Base-by-base conservation (phyloP, 2,797 vertebrate genomes). In the Periophthalmus magnuspinnatus region DNA sequence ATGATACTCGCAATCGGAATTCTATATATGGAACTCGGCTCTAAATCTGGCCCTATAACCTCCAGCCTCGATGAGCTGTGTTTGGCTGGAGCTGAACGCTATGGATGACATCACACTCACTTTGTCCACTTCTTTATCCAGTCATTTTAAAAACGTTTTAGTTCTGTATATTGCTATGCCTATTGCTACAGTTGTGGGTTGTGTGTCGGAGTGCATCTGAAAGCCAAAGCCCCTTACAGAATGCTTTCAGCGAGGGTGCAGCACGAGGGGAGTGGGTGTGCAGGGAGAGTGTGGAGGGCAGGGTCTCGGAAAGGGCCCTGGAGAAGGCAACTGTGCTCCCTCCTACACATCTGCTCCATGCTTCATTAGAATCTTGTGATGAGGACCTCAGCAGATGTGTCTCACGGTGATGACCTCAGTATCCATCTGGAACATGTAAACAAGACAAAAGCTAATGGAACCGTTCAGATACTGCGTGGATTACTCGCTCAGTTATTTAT, bases 271-370 rank as follows among this genome's bases (percentile, higher is more conserved):
- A 57, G 24, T 24, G 55, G n/a, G 48, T 52, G 48, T 52, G 48
- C 2, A 13, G 54, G 9, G n/a, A 21, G 21, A 8, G 0, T 24
- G 52, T 10, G 54, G 22, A 56, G 54, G 22, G 14, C 5, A 4
- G n/a, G 21, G n/a, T 9, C 17, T 50, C 48, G 1, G n/a, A 21
- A 54, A 11, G 52, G 52, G n/a, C 21, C n/a, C 60, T 24, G 28
- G 48, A 70, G 65, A 68, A 19, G 59, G 16, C 10, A 38, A 22
- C 68, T 38, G n/a, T n/a, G 21, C 60, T 70, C 59, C 68, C 63
- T 73, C 36, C 34, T 36, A 33, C 61, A 78, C 72, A 80, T 67
- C 70, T 74, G 76, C 73, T 55, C 66, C 56, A 34, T 59, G 17
- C 32, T 68, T 65, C 32, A 6, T 73, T 24, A 68, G 32, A 1